Conservation (phyloP, 2,797 vertebrate species). For the Phrynocephalus forsythii region DNA sequence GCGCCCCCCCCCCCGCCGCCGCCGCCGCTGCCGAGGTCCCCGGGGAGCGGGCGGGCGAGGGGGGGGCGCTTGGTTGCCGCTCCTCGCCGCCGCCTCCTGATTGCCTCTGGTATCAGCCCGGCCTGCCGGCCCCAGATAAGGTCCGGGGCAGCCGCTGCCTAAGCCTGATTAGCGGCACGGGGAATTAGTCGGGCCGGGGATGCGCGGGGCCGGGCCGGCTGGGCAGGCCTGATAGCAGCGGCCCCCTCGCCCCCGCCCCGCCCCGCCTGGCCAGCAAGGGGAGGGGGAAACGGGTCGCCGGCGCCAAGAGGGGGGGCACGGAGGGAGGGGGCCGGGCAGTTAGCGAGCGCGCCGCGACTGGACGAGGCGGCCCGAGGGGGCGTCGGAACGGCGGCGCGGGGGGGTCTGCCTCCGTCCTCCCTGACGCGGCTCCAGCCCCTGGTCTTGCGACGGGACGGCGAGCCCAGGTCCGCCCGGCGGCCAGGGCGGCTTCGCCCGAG, state of each 20-base stretch:
- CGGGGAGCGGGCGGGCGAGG: background rate
- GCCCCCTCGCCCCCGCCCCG: background rate
- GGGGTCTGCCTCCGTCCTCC: background rate
- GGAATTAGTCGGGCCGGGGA: background rate
- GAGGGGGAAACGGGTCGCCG: background rate
- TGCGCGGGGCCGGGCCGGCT: background rate
- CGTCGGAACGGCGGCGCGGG: background rate
- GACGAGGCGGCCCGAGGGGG: too few species aligned
- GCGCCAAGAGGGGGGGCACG: background rate
- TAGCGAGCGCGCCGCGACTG: too few species aligned
- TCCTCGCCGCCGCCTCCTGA: background rate
- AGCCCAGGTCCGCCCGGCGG: background rate
- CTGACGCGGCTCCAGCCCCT: too few species aligned
- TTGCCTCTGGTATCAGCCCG: background rate
- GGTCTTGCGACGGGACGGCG: too few species aligned
- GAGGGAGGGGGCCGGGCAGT: background rate
- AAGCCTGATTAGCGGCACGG: background rate
- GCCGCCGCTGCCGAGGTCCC: too few species aligned
- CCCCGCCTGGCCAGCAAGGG: background rate
- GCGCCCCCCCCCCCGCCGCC: too few species aligned
- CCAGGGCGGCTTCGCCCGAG: background rate
- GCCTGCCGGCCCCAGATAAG: slow-evolving; percentile 30
- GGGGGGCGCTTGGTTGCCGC: background rate
- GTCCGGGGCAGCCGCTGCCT: background rate
- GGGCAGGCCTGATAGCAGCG: background rate